Evolutionary conservation across 92 coral and sea anemone genomes (phyloP).

Genomic region (Heliopora coerulea): DNA sequence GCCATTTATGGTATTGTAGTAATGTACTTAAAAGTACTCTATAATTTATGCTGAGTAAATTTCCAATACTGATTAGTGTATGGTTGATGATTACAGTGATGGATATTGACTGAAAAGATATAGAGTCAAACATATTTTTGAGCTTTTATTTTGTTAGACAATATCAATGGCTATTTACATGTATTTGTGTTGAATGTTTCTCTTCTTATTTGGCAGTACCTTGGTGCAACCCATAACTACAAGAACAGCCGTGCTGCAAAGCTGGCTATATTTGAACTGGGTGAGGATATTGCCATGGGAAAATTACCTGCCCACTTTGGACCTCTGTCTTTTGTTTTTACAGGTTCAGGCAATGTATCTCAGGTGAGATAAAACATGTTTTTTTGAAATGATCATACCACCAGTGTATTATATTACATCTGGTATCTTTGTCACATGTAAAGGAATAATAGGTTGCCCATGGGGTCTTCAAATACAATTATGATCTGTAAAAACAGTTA

Average conservation of each 20-base stretch:
- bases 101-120: no score
- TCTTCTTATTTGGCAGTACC: slow-evolving; percentile 54
- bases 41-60: neutral
- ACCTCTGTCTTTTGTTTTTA: slow-evolving; percentile 89
- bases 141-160: no score
- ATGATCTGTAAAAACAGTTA: no score
- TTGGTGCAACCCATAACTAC: slow-evolving; percentile 95
- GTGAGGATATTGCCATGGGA: slow-evolving; percentile 93
- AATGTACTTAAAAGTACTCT: no score
- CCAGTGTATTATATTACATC: no score
- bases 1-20: slow-evolving; percentile 85
- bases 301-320: slow-evolving; percentile 96
- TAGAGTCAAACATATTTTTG: no score
- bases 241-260: slow-evolving; percentile 98
- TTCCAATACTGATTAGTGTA: neutral
- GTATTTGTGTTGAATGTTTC: neutral
- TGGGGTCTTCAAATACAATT: no score
- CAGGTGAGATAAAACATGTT: slow-evolving; percentile 58
- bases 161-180: no score
- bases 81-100: neutral
- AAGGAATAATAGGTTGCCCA: no score
- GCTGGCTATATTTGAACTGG: slow-evolving; percentile 94
- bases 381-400: no score
- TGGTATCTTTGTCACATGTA: no score
- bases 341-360: slow-evolving; percentile 98